Evolutionary conservation across 2,797 vertebrate genomes (phyloP), one percentile per base, ranked within the genome.

Genomic region (Botia almorhae): DNA sequence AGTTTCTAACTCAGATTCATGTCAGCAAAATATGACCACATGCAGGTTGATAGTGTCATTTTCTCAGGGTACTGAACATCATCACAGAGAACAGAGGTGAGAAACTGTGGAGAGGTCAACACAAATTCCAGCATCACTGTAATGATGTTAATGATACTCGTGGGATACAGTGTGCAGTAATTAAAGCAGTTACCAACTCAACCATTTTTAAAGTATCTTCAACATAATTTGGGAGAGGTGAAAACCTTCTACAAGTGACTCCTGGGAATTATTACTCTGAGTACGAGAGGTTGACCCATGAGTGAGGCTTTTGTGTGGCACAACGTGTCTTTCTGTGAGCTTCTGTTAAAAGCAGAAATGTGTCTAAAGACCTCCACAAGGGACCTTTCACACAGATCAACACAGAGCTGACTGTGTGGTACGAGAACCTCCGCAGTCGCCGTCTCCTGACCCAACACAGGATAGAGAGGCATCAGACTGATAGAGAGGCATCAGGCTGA

Each of bases 371-470:
- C 70, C 55, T 74, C 82, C 76, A 87, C 85, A 87, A 84, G 80
- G 78, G 78, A 60, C 51, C 76, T 86, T 87, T 88, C 80, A 87
- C 83, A 83, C 67, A 86, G 70, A 78, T 81, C 46, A 65, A 83
- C 76, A 87, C 78, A 86, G 74, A 55, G 53, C 84, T 72, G 56
- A 78, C 86, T 88, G 84, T 87, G 86, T 88, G 74, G 82, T 55
- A 39, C 60, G 74, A 84, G 58, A 78, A 84, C 82, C 78, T 86
- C 78, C 61, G 70, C 75, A 77, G 72, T 75, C 80, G 74, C 70
- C 65, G 71, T 76, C 74, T 68, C 77, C 81, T 72, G 70, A 71
- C 76, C 39, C 50, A 26, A 74, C 78, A 74, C 6, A 46, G 70
- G 61, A 78, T 80, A 67, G 43, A 46, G 10, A 39, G 36, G 23